Evolutionary conservation across 1,140 invertebrate species (phyloP).

Genomic region (Protaetia brevitarsis): DNA sequence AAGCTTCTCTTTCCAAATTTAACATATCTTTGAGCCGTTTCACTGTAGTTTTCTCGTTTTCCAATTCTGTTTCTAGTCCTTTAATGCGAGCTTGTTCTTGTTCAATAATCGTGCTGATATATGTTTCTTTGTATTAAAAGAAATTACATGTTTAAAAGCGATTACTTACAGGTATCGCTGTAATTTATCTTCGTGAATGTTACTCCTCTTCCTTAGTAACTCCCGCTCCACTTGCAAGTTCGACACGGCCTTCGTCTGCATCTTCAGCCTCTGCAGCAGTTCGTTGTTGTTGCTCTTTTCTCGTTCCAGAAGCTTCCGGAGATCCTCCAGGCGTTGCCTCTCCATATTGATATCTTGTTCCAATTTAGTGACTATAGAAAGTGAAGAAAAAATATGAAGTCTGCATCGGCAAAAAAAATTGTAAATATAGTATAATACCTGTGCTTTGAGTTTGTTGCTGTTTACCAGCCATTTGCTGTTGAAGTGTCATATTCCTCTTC

Average conservation of each 20-base stretch:
- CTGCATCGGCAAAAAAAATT: not conserved
- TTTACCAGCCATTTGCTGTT: conserved; percentile 34
- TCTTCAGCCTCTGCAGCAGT: conserved; percentile 21
- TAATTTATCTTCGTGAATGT: conserved; percentile 28
- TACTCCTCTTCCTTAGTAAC: conserved; percentile 23
- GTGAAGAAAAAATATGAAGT: not conserved
- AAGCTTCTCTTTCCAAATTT: conserved; percentile 18
- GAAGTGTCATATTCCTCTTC: conserved; percentile 31
- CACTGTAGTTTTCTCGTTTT: conserved; percentile 21
- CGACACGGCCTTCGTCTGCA: conserved; percentile 25
- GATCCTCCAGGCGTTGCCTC: conserved; percentile 33
- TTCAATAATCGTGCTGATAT: conserved; percentile 21
- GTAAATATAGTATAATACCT: conserved; percentile 26
- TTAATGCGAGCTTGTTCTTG: conserved; percentile 20
- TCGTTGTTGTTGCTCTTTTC: conserved; percentile 30
- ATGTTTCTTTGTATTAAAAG: no score
- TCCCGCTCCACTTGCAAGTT: conserved; percentile 27
- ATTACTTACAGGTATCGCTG: conserved; percentile 25
- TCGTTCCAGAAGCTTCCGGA: conserved; percentile 29
- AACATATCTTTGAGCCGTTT: conserved; percentile 23
- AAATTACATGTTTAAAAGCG: not conserved
- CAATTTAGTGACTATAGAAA: conserved; percentile 32
- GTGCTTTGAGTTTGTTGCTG: conserved; percentile 37
- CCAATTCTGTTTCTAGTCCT: conserved; percentile 26
- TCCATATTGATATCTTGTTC: conserved; percentile 35